Evolutionary conservation across 2,113 vertebrate genomes (phyloP), one percentile per base, ranked within the genome.

Genomic region (Albula goreensis): DNA sequence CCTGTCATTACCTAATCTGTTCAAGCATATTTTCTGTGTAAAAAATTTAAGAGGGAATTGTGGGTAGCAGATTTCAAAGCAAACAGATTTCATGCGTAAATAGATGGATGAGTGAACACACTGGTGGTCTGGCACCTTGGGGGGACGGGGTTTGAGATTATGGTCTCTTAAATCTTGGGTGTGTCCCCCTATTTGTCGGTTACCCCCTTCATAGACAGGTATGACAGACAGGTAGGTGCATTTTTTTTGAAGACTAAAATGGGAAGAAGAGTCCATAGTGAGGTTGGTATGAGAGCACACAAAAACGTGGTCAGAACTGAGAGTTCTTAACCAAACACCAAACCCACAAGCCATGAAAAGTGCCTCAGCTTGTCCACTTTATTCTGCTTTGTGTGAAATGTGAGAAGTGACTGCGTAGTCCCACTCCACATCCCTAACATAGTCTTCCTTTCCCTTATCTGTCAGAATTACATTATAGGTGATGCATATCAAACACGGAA

Each of bases 331-430:
- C n/a, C 2, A 2, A 11, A 74, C 86, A 89, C 86, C 88, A 66
- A 89, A 89, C 82, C 88, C 84, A 88, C 90, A 74, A 91, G 88
- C 91, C 90, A 89, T 85, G 86, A 90, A 89, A 92, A 92, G 90
- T 91, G 91, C 91, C 91, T 92, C 90, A 86, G 84, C 89, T 83
- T 88, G 84, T 84, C 22, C 17, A 41, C 31, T 41, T 41, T 41
- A 41, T 41, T 41, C 31, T 41, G 31, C 31, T 41, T 41, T 41
- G 31, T 41, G 31, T 41, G 31, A 41, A 41, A 41, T 41, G 31
- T 41, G 31, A 41, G 31, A 41, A 41, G 31, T 41, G 31, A 41
- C 31, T 41, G 31, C 31, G 31, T 41, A 41, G 31, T 41, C 31
- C 31, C 31, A 41, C 31, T 1, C 31, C 31, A 41, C 31, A 41